phyloP scores from a whole-genome alignment of 1,140 invertebrate species.

The Ericerus pela region DNA sequence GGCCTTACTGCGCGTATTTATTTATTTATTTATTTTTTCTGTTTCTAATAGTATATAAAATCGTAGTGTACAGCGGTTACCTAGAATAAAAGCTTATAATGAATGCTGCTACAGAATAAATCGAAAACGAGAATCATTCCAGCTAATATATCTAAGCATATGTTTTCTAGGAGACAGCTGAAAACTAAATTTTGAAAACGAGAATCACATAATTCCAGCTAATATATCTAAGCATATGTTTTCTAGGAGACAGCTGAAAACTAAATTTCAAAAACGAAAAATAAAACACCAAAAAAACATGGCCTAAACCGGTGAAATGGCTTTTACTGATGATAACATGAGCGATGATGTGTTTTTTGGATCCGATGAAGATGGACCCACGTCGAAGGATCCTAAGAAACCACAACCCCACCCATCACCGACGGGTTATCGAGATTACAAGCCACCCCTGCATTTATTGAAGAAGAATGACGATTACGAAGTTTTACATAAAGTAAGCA shows the following conservation, averaged over 20 bases:
- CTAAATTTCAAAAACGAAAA: background rate
- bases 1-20: no score
- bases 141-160: background rate
- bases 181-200: background rate
- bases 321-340: conserved; percentile 45
- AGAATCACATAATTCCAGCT: background rate
- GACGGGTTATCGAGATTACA: conserved; percentile 62
- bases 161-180: background rate
- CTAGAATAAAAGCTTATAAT: no score
- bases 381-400: conserved; percentile 18
- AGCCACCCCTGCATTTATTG: conserved; percentile 33
- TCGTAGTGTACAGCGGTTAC: no score
- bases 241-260: background rate
- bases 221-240: background rate
- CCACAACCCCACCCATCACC: conserved; percentile 43
- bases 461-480: background rate
- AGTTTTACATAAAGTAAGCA: conserved; percentile 1
- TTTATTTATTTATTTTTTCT: no score
- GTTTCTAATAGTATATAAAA: no score
- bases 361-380: conserved; percentile 26
- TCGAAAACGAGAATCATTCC: background rate
- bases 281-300: background rate
- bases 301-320: conserved; percentile 25
- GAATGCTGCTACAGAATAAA: no score
- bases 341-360: conserved; percentile 64